These are phyloP conservation scores for Sinopyrophorus schimmeli DNA, from an alignment of 2,888 invertebrate genomes.

Conservation along the genomic window DNA sequence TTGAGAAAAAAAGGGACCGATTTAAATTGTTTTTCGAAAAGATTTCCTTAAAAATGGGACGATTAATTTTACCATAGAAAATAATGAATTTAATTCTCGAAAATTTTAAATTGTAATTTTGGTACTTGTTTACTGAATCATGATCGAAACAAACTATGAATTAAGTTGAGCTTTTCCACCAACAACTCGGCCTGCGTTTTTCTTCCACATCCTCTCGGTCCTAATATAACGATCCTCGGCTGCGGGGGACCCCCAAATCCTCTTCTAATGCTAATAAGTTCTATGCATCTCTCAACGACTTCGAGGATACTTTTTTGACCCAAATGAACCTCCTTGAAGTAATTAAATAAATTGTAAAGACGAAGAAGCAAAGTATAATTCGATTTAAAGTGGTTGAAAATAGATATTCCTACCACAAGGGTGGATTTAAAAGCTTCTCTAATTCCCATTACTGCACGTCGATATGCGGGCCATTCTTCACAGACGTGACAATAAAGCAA, in stretches of 20 bases:
- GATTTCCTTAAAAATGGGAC: too few relatives aligned
- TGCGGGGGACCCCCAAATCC: constrained; percentile 57
- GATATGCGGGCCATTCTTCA: constrained; percentile 48
- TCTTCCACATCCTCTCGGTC: constrained; percentile 63
- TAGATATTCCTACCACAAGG: constrained; percentile 48
- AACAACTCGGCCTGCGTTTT: constrained; percentile 59
- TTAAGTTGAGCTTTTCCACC: constrained; percentile 59
- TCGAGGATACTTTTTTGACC: constrained; percentile 48
- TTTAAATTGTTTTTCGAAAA: too few relatives aligned
- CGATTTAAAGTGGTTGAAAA: too few relatives aligned
- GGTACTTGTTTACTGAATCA: too few relatives aligned
- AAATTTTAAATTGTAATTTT: too few relatives aligned
- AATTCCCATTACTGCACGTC: constrained; percentile 48
- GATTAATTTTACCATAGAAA: too few relatives aligned
- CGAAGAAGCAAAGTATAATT: too few relatives aligned
- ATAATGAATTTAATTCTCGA: too few relatives aligned
- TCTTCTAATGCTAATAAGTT: constrained; percentile 48
- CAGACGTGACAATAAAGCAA: constrained; percentile 49
- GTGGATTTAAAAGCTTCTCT: constrained; percentile 50
- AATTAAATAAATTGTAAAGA: background rate
- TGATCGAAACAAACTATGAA: too few relatives aligned
- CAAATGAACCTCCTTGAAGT: constrained; percentile 49
- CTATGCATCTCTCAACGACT: constrained; percentile 51
- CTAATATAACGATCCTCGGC: constrained; percentile 64
- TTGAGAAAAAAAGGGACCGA: too few relatives aligned